Evolutionary conservation across 2,797 vertebrate genomes (phyloP).

Genomic region (Cercopithecus diana): DNA sequence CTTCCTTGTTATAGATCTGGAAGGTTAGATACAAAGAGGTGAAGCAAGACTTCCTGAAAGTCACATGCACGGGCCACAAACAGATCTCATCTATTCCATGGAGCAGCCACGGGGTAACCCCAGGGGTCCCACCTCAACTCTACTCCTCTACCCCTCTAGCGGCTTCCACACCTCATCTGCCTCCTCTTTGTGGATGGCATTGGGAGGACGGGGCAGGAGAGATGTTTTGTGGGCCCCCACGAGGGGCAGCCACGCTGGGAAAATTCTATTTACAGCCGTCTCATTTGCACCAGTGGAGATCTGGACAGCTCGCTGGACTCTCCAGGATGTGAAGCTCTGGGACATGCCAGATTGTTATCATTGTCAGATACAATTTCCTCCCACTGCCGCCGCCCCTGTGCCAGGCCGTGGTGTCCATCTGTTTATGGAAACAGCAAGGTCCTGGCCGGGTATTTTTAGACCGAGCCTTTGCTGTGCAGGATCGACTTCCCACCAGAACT

Average conservation of each 20-base stretch:
- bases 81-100: neutral
- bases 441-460: slow-evolving; percentile 85
- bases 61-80: neutral
- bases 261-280: slow-evolving; percentile 70
- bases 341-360: slow-evolving; percentile 84
- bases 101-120: neutral
- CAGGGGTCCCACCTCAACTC: accelerated
- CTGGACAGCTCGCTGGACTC: slow-evolving; percentile 72
- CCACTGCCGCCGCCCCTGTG: slow-evolving; percentile 80
- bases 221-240: neutral
- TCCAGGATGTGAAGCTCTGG: slow-evolving; percentile 82
- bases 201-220: neutral
- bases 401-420: slow-evolving; percentile 83
- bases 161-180: neutral
- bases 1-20: neutral
- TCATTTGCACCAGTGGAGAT: slow-evolving; percentile 73
- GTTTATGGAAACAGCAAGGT: slow-evolving; percentile 85
- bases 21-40: neutral
- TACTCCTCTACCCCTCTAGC: neutral
- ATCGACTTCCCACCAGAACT: slow-evolving; percentile 58
- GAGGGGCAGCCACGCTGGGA: neutral
- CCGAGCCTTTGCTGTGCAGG: slow-evolving; percentile 79
- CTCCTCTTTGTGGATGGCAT: neutral
- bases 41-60: slow-evolving; percentile 37
- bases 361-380: slow-evolving; percentile 86